Conservation (phyloP, 2,797 vertebrate species). For the Esox masquinongy region DNA sequence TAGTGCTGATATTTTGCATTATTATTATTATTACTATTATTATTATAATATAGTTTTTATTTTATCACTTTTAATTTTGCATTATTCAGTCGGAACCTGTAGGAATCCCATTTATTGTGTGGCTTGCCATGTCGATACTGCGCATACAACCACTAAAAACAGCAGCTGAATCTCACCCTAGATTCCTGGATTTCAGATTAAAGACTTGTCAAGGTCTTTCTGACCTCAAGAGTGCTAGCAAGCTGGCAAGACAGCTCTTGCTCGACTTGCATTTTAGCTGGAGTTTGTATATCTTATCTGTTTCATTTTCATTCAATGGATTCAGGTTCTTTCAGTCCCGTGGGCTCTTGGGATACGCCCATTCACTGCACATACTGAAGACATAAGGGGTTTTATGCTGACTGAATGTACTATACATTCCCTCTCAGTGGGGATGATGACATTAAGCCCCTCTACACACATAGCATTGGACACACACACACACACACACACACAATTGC, state of each 20-base stretch:
- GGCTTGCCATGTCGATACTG: too few relatives aligned
- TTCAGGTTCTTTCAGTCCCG: slow-evolving; percentile 64
- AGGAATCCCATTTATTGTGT: slow-evolving; percentile 8
- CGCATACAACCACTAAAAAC: background rate
- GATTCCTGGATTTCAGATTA: slow-evolving; percentile 61
- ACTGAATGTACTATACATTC: slow-evolving; percentile 55
- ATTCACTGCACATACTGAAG: slow-evolving; percentile 40
- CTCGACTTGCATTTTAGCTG: slow-evolving; percentile 69
- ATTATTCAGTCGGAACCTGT: too few relatives aligned
- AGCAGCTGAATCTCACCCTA: slow-evolving; percentile 40
- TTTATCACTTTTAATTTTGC: too few relatives aligned
- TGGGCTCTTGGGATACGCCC: slow-evolving; percentile 45
- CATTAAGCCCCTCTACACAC: slow-evolving; percentile 41
- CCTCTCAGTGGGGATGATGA: slow-evolving; percentile 42
- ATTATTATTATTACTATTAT: too few relatives aligned
- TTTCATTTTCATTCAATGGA: slow-evolving; percentile 73
- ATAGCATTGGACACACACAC: background rate
- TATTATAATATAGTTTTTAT: too few relatives aligned
- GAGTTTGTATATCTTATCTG: slow-evolving; percentile 59
- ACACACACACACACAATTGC: background rate
- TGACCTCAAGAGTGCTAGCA: slow-evolving; percentile 67
- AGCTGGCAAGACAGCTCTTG: slow-evolving; percentile 58
- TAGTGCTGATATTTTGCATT: too few relatives aligned
- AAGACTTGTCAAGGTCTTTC: slow-evolving; percentile 66
- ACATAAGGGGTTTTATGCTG: slow-evolving; percentile 63